Percentiles rank a stretch among this genome's conserved stretches.
Conservation (phyloP, 1,140 invertebrate genomes). For the Aphis gossypii region DNA sequence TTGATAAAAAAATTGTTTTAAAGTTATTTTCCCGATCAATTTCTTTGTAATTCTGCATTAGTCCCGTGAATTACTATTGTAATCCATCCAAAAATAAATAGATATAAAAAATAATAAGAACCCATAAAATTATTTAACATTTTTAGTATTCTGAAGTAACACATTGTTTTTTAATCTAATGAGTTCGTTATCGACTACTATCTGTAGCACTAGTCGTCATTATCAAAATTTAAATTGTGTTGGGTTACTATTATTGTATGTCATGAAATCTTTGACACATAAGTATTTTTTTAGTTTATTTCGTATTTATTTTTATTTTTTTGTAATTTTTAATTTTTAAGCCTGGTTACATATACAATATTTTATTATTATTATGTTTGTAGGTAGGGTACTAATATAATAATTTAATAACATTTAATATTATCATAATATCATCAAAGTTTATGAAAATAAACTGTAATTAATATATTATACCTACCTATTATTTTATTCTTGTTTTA, state of each 20-base stretch:
- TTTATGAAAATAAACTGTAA: too few relatives aligned
- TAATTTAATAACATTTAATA: too few relatives aligned
- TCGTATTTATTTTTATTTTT: background rate
- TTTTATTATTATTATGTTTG: too few relatives aligned
- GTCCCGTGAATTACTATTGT: conserved; percentile 44
- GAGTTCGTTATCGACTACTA: background rate
- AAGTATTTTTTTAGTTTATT: background rate
- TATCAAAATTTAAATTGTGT: background rate
- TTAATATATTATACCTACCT: too few relatives aligned
- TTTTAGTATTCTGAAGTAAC: conserved; percentile 4
- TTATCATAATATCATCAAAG: too few relatives aligned
- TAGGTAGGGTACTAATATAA: too few relatives aligned
- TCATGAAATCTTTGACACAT: background rate
- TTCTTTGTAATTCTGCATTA: background rate
- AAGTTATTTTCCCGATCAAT: background rate
- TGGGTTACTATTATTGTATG: conserved; percentile 22
- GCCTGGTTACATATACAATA: background rate
- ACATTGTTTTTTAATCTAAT: conserved; percentile 13
- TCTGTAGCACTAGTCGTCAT: background rate
- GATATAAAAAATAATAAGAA: background rate
- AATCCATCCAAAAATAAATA: conserved; percentile 18
- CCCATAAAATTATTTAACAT: background rate
- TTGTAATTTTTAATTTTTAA: background rate
- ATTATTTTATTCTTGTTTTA: too few relatives aligned
- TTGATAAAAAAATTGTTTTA: background rate